Evolutionary conservation across 2,888 invertebrate genomes (phyloP).

Genomic region (Asteroscopus sphinx): DNA sequence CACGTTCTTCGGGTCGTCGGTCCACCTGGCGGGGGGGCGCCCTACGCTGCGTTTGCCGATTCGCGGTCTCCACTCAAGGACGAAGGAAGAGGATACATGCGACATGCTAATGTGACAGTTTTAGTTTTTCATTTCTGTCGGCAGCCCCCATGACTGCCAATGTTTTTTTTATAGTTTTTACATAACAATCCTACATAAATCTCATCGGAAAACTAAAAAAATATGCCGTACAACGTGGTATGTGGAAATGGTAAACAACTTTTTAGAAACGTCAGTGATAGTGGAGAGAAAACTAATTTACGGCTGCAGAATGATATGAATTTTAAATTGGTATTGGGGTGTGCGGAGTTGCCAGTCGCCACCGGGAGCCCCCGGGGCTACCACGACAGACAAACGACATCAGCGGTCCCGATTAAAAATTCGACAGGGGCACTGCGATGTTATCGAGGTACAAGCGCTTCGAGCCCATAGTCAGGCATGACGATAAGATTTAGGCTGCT

Average conservation of each 20-base stretch:
- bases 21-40: no score
- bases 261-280: constrained; percentile 56
- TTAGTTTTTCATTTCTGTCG: no score
- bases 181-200: neutral
- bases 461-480: constrained; percentile 2
- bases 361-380: constrained; percentile 57
- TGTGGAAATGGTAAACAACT: constrained; percentile 1
- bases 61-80: no score
- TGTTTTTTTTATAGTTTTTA: no score
- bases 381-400: constrained; percentile 67
- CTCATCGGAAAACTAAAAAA: no score
- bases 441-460: constrained; percentile 58
- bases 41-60: no score
- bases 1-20: no score
- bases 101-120: no score
- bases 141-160: no score
- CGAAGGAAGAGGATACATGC: no score
- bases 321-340: constrained; percentile 71
- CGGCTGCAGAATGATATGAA: constrained; percentile 69
- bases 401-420: constrained; percentile 74
- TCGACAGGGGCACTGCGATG: constrained; percentile 64
- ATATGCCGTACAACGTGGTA: neutral
- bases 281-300: constrained; percentile 70
- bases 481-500: constrained; percentile 3
- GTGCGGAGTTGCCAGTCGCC: constrained; percentile 39